A percentile compares a stretch with the other conserved stretches of the same genome.
Evolutionary conservation across 2,888 invertebrate genomes (phyloP).

Genomic region (Drosophila monieri): DNA sequence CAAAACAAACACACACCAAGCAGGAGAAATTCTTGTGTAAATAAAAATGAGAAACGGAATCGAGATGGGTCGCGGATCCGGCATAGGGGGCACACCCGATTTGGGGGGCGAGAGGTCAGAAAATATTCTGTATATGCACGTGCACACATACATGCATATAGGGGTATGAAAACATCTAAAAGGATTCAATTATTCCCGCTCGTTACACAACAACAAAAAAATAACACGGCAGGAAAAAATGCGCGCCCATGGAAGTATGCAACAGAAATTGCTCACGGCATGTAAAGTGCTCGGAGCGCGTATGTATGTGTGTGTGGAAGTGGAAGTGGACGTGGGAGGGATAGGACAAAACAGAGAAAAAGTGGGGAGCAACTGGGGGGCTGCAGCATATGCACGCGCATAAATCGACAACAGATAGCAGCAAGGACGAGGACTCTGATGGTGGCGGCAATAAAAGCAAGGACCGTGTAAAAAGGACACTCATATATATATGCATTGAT

Average conservation of each 20-base stretch:
- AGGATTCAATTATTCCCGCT: slow-evolving; percentile 79
- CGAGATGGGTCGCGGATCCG: slow-evolving; percentile 36
- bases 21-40: slow-evolving; percentile 46
- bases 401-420: slow-evolving; percentile 74
- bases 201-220: slow-evolving; percentile 71
- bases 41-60: slow-evolving; percentile 63
- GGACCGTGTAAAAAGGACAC: slow-evolving; percentile 76
- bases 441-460: slow-evolving; percentile 63
- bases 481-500: slow-evolving; percentile 80
- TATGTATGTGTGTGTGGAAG: neutral
- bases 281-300: slow-evolving; percentile 63
- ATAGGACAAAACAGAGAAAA: no score
- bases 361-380: neutral
- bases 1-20: slow-evolving; percentile 38
- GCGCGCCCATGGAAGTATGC: slow-evolving; percentile 74
- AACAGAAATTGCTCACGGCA: slow-evolving; percentile 76
- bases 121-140: slow-evolving; percentile 49
- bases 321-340: slow-evolving; percentile 1
- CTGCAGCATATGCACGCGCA: slow-evolving; percentile 68
- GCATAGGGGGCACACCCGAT: neutral
- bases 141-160: slow-evolving; percentile 48
- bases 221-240: slow-evolving; percentile 51
- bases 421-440: slow-evolving; percentile 36
- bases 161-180: slow-evolving; percentile 79
- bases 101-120: slow-evolving; percentile 2